Evolutionary conservation across 2,113 vertebrate species (phyloP), one percentile per base, ranked within the genome.

Genomic region (Gallinago undulata): DNA sequence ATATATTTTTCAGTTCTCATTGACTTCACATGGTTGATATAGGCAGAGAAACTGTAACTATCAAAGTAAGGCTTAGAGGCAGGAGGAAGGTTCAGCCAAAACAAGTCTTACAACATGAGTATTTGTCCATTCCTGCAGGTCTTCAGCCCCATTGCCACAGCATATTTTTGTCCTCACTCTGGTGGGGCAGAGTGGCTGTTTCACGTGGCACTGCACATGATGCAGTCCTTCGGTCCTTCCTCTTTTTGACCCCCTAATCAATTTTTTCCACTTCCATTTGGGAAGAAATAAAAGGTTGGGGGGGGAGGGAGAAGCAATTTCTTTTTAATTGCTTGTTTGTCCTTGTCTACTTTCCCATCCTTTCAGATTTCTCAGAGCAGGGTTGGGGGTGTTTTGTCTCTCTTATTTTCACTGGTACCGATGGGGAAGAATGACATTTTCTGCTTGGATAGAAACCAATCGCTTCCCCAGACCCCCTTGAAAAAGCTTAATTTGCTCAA

Each of bases 401-500:
- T 82, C 64, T 89, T 89, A 94, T 96, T 97, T 91, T 90, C 55
- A 75, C 73, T 89, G 73, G 79, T 94, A 7, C 55, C 15, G 35
- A 83, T 90, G 67, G 92, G 83, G 95, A 96, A 97, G 97, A 98
- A 98, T 97, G 92, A 55, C 91, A 91, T 98, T 98, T 98, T 98
- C 97, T 97, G 97, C 97, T 97, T 97, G 97, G 97, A 97, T 96
- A 89, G 93, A 97, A 97, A 97, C 89, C 94, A 97, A 90, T 97
- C 60, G 10, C 89, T 97, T 98, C 96, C 87, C 86, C 95, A 96
- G 93, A 97, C 24, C 77, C 84, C 83, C 68, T 94, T 97, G 95
- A 97, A 97, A 98, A 93, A 94, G 95, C 94, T 97, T 97, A 94
- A 97, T 98, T 97, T 98, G 93, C 96, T 97, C 94, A 97, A 95